A percentile compares a stretch with the other conserved stretches of the same genome.
Conservation (phyloP, 2,888 invertebrate genomes). For the Camptogramma bilineatum region DNA sequence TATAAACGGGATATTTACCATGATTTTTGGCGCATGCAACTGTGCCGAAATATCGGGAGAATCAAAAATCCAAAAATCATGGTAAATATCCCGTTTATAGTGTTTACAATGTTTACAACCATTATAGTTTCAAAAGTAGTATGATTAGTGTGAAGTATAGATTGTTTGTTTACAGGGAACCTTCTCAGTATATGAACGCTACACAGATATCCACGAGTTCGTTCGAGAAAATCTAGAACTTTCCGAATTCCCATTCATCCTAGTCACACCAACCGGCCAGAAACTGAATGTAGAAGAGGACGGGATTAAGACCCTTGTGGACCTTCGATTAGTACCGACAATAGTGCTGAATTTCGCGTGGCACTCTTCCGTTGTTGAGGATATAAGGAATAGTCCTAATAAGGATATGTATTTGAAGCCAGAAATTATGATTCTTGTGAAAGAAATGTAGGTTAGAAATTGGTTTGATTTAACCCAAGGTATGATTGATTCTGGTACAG, state of each 20-base stretch:
- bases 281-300: constrained; percentile 87
- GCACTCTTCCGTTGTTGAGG: constrained; percentile 83
- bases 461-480: background rate
- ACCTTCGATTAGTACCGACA: constrained; percentile 93
- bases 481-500: background rate
- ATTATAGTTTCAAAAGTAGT: no score
- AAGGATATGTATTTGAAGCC: constrained; percentile 90
- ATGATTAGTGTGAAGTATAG: background rate
- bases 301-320: constrained; percentile 89
- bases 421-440: constrained; percentile 90
- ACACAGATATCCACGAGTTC: constrained; percentile 90
- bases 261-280: constrained; percentile 89
- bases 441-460: constrained; percentile 60
- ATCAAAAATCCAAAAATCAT: no score
- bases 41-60: no score
- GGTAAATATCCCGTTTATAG: no score
- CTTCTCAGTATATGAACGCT: constrained; percentile 93
- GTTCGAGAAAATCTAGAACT: constrained; percentile 91
- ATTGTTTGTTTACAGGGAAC: constrained; percentile 88
- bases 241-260: constrained; percentile 88
- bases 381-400: constrained; percentile 80
- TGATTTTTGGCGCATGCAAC: no score
- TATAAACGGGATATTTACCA: no score
- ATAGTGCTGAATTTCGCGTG: constrained; percentile 91
- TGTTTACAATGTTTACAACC: no score